Evolutionary conservation across 1,140 invertebrate genomes (phyloP), one percentile per base, ranked within the genome.

Genomic region (Papilio glaucus): DNA sequence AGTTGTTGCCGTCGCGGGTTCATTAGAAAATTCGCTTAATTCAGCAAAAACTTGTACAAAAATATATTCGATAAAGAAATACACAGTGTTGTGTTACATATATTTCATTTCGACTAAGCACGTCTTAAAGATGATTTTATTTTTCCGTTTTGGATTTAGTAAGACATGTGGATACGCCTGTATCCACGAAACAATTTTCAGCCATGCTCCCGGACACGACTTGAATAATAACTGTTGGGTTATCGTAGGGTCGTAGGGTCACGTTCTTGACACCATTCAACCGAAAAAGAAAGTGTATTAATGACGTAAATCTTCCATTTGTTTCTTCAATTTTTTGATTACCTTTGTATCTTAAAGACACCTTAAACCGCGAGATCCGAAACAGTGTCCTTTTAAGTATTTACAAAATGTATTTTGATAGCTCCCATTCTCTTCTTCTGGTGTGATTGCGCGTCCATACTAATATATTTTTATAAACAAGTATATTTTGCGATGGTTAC

Each of bases 131-230:
- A 21, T 8, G 37, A 39, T 39, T 38, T 41, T 63, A 63, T 63
- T 63, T 63, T 41, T 38, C 33, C 61, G 37, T 24, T 63, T 63
- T 39, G 37, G 61, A 63, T 63, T 63, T 63, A 18, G n/a, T 63
- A 39, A 21, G 61, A 63, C 61, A 63, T 63, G 61, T 39, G 61
- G 61, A 39, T 37, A 39, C 15, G n/a, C 61, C 6, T 63, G 61
- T 39, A 63, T 39, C 61, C 37, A 63, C 37, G 29, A 63, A 63
- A 39, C 61, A 63, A 63, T 63, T 63, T 63, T 63, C 37, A 39
- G 37, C 61, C 57, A 15, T 37, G n/a, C 37, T 62, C 60, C 61
- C 61, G 8, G 8, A 39, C 61, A 63, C 37, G 61, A 63, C 61
- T 37, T 63, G 61, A 63, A 63, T 63, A 63, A 39, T 21, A 63